phyloP scores from a whole-genome alignment of 2,888 invertebrate genomes.

The Harmothoe impar region DNA sequence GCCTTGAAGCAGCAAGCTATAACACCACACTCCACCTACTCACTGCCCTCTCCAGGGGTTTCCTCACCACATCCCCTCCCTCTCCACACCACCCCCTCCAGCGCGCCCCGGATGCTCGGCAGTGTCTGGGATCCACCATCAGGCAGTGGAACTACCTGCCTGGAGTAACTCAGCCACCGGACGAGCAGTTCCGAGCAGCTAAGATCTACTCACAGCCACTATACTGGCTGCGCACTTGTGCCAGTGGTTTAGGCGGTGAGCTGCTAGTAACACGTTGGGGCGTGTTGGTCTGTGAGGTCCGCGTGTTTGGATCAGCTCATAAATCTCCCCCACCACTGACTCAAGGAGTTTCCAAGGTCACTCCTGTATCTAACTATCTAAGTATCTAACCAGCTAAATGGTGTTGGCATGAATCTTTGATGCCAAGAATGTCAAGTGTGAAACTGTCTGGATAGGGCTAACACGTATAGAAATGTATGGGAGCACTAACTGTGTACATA shows the following conservation, averaged over 20 bases:
- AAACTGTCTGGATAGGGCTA: too few species aligned
- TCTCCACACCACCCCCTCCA: not conserved
- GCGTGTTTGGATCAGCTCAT: not conserved
- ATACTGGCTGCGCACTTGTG: not conserved
- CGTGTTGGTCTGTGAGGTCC: not conserved
- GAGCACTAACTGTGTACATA: too few species aligned
- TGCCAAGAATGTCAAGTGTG: too few species aligned
- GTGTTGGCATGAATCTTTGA: too few species aligned
- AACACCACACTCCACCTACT: not conserved
- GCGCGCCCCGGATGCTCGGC: not conserved
- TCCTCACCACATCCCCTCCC: not conserved
- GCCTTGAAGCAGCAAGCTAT: too few species aligned
- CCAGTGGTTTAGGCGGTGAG: not conserved
- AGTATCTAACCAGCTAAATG: too few species aligned
- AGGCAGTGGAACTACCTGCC: constrained; percentile 16
- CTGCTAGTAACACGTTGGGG: not conserved
- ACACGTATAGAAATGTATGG: too few species aligned
- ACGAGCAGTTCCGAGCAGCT: not conserved
- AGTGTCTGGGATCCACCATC: constrained; percentile 14
- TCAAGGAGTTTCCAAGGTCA: constrained; percentile 23
- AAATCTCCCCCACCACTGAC: not conserved
- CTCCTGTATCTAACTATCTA: not conserved
- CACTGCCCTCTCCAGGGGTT: not conserved
- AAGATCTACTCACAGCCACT: not conserved
- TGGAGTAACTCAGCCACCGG: constrained; percentile 16